Base-by-base conservation (phyloP, 2,113 vertebrate species). In the Oncorhynchus clarkii region DNA sequence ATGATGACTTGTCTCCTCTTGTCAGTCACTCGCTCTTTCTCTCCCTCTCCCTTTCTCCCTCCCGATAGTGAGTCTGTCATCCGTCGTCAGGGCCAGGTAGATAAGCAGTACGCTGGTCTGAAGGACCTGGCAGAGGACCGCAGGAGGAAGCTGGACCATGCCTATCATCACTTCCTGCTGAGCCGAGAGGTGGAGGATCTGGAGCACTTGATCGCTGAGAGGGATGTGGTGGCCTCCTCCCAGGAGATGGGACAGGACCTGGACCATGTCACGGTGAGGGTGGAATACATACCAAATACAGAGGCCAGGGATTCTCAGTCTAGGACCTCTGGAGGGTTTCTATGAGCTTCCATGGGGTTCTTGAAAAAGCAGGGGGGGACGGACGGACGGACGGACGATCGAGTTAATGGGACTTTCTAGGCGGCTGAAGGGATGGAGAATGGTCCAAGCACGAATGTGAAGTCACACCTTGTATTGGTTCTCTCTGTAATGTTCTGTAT, bases 161-260 rank as follows among this genome's bases (percentile, higher is more conserved):
- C 93, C 86, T 97, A 89, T 84, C 94, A 96, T 78, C 95, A 96
- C 90, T 98, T 97, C 93, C 95, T 96, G 91, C 89, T 99, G 87
- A 96, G 95, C 87, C 94, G 95, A 70, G 97, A 99, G 90, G 95
- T 96, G 18, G 94, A 96, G 24, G 96, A 99, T 75, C 85, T 99
- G 89, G 97, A 99, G 84, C 98, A 97, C 69, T 99, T 97, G 97
- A 99, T 99, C 3, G 87, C 95, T 0, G 96, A 97, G 85, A 94
- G 94, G 0, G 97, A 99, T 0, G 29, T 93, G 70, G 94, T 93
- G 64, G 97, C 97, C 57, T 97, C 97, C 3, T 99, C 96, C 49
- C 95, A 95, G 60, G 97, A 99, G 85, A 95, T 98, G 96, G 98
- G 98, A 49, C 98, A 99, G 86, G 96, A 99, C 89, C 93, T 98